phyloP scores from a whole-genome alignment of 2,113 vertebrate genomes.

The Hippoglossus stenolepis region DNA sequence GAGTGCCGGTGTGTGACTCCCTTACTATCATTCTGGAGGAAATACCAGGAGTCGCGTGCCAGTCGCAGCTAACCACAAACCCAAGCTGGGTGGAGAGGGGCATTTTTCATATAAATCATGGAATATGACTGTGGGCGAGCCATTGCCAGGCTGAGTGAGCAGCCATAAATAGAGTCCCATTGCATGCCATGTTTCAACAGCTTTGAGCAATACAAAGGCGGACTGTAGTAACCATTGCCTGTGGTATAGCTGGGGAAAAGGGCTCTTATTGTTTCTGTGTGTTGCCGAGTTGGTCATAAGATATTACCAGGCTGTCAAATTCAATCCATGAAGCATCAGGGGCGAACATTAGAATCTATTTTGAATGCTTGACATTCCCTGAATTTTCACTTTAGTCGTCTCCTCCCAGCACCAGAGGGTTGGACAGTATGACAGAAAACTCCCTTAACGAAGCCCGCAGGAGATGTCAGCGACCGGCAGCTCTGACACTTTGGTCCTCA shows the following conservation, averaged over 20 bases:
- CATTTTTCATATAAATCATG: conserved; percentile 77
- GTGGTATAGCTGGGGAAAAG: conserved; percentile 38
- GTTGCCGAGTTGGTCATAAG: conserved; percentile 44
- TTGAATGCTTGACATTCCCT: conserved; percentile 29
- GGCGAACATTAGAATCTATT: conserved; percentile 11
- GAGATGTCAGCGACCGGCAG: conserved; percentile 13
- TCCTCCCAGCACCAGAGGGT: conserved; percentile 7
- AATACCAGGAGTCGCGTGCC: conserved; percentile 77
- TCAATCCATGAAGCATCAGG: conserved; percentile 11
- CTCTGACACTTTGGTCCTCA: conserved; percentile 12
- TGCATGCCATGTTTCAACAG: conserved; percentile 71
- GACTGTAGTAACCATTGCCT: conserved; percentile 59
- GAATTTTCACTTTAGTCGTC: conserved; percentile 5
- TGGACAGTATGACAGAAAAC: conserved; percentile 18
- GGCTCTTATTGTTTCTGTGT: conserved; percentile 43
- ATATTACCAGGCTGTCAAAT: conserved; percentile 38
- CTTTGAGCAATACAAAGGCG: conserved; percentile 71
- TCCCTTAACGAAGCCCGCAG: conserved; percentile 24
- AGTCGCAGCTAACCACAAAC: conserved; percentile 74
- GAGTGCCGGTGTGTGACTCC: conserved; percentile 65
- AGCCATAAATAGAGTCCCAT: conserved; percentile 70
- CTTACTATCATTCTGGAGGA: conserved; percentile 71
- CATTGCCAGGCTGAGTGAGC: conserved; percentile 55
- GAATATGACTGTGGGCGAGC: conserved; percentile 73
- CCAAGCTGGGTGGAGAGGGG: conserved; percentile 71